A percentile compares a stretch with the other conserved stretches of the same genome.
phyloP scores from a whole-genome alignment of 2,888 invertebrate genomes.

The Bombyx huttoni region DNA sequence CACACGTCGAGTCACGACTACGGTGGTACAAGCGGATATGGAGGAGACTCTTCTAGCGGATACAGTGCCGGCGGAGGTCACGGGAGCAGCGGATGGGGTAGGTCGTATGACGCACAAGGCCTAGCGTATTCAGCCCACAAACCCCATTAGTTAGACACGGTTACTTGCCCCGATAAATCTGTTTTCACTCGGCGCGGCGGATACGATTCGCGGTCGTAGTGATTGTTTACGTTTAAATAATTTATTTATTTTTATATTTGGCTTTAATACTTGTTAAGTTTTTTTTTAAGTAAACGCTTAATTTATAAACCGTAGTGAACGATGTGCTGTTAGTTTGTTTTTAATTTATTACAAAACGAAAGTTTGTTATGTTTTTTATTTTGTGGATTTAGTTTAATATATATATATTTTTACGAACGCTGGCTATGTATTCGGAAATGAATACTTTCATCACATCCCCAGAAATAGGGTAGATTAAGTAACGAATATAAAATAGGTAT shows the following conservation, averaged over 20 bases:
- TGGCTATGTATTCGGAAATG: no score
- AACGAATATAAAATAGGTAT: no score
- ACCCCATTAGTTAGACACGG: slow-evolving; percentile 62
- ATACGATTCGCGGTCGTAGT: not conserved
- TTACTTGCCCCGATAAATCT: slow-evolving; percentile 40
- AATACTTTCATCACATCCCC: no score
- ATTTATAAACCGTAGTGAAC: no score
- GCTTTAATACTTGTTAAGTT: not conserved
- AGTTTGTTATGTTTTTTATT: no score
- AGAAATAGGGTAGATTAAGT: no score
- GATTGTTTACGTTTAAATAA: slow-evolving; percentile 12
- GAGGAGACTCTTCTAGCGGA: slow-evolving; percentile 72
- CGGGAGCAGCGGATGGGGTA: slow-evolving; percentile 79
- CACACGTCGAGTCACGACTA: slow-evolving; percentile 78
- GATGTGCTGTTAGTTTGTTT: no score
- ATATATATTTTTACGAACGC: no score
- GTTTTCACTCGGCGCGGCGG: slow-evolving; percentile 40
- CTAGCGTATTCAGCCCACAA: slow-evolving; percentile 86
- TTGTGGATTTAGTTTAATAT: no score
- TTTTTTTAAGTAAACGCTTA: not conserved
- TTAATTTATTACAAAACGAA: no score
- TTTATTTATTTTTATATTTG: slow-evolving; percentile 17
- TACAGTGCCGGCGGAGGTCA: slow-evolving; percentile 58
- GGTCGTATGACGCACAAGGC: slow-evolving; percentile 82
- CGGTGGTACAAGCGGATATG: slow-evolving; percentile 75